A percentile compares a stretch with the other conserved stretches of the same genome.
phyloP scores from a whole-genome alignment of 2,113 vertebrate species.

The Rhinoderma darwinii region DNA sequence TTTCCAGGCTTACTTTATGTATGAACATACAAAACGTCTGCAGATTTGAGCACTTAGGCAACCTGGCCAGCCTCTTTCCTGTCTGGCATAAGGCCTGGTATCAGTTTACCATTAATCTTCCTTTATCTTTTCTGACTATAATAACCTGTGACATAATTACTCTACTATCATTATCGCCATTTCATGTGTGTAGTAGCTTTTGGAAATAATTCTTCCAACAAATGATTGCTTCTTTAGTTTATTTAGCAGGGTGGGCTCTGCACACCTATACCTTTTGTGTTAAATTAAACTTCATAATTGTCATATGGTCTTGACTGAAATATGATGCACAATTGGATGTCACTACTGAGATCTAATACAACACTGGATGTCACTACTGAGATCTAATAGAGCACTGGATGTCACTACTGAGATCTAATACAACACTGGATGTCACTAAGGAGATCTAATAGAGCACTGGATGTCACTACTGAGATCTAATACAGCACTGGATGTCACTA shows the following conservation, averaged over 20 bases:
- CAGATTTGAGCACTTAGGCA: background rate
- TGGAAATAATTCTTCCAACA: background rate
- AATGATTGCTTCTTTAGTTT: background rate
- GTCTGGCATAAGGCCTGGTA: constrained; percentile 8
- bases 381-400: no score
- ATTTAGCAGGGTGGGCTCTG: background rate
- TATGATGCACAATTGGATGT: no score
- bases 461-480: no score
- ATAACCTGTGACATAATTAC: background rate
- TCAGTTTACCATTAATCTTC: constrained; percentile 21
- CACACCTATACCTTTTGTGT: background rate
- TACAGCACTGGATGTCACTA: no score
- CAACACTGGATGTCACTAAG: no score
- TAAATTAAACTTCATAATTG: background rate
- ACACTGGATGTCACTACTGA: no score
- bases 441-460: no score
- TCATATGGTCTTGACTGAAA: background rate
- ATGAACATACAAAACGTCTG: background rate
- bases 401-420: no score
- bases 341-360: no score
- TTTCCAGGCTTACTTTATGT: background rate
- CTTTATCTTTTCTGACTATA: background rate
- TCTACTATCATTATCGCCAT: background rate
- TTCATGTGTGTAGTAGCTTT: background rate
- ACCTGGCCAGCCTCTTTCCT: constrained; percentile 22